Evolutionary conservation across 2,113 vertebrate genomes (phyloP), one percentile per base, ranked within the genome.

Genomic region (Rhinolophus sinicus): DNA sequence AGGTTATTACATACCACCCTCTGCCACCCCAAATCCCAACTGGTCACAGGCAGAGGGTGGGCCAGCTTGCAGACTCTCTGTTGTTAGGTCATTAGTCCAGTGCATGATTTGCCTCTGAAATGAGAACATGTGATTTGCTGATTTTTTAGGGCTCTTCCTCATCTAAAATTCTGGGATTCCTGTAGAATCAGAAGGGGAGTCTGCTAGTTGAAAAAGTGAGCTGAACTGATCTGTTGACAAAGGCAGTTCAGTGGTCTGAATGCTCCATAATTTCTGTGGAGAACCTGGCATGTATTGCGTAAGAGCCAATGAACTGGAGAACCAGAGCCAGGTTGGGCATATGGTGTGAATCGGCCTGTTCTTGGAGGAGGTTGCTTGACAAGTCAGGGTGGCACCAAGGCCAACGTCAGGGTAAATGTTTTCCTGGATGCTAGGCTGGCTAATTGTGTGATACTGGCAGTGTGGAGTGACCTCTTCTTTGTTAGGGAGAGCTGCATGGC

Each of bases 381-480:
- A 88, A 86, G 33, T 73, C 62, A n/a, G 65, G 40, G 75, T 60
- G 65, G 22, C 52, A 40, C 52, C 0, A 6, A 28, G 65, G 67
- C 65, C 30, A 19, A n/a, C 35, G 18, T 64, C 33, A 2, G 35
- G 21, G 40, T 54, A 58, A 70, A 24, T 69, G 62, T 75, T 73
- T 56, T 67, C 54, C 30, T 44, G 72, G 56, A 58, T 26, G 1
- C 19, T 1, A 18, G 77, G 50, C 16, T 8, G 2, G 18, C 47
- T 65, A 52, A 38, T 33, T 93, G 21, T 64, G 75, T 93, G 86
- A 65, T 50, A 19, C 0, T 82, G 92, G 78, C 88, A 67, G 22
- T 0, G 1, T 64, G 65, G 33, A 65, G 28, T 69, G 65, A 30
- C 80, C 87, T 77, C 54, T 77, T 86, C 70, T 81, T 85, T 90